Evolutionary conservation across 2,888 invertebrate genomes (phyloP).

Genomic region (Parochlus steinenii): DNA sequence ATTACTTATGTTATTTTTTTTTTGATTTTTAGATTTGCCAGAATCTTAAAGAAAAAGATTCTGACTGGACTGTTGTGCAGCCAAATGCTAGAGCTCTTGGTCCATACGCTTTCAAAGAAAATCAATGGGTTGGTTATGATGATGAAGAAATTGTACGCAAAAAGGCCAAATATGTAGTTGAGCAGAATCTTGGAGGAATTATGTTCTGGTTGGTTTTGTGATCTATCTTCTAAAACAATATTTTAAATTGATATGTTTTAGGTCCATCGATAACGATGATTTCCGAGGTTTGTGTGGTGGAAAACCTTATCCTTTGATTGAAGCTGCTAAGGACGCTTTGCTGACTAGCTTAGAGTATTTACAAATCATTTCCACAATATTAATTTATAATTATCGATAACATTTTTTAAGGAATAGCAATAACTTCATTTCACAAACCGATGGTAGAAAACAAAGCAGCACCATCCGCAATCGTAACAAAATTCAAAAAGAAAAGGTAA

Average conservation of each 20-base stretch:
- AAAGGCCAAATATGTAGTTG: conserved; percentile 73
- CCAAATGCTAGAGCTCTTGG: conserved; percentile 73
- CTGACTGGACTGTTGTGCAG: conserved; percentile 65
- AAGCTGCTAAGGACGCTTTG: conserved; percentile 74
- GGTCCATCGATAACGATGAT: conserved; percentile 82
- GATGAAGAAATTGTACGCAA: conserved; percentile 66
- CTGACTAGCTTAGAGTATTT: conserved; percentile 44
- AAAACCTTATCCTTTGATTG: conserved; percentile 77
- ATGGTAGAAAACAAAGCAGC: conserved; percentile 9
- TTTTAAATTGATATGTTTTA: conserved; percentile 63
- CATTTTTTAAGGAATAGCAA: neutral
- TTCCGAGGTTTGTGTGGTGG: conserved; percentile 80
- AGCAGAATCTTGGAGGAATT: conserved; percentile 64
- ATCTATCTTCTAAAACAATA: conserved; percentile 44
- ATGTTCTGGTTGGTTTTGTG: conserved; percentile 25
- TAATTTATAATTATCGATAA: neutral
- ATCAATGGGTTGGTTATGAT: conserved; percentile 91
- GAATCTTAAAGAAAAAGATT: conserved; percentile 48
- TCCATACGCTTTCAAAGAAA: conserved; percentile 70
- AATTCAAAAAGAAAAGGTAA: conserved; percentile 13
- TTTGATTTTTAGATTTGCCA: conserved; percentile 58
- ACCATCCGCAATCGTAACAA: conserved; percentile 7
- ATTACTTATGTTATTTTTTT: neutral
- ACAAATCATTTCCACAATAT: conserved; percentile 2
- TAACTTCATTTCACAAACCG: neutral